Evolutionary conservation across 2,888 invertebrate species (phyloP), one percentile per base, ranked within the genome.

Genomic region (Lamproptera curius): DNA sequence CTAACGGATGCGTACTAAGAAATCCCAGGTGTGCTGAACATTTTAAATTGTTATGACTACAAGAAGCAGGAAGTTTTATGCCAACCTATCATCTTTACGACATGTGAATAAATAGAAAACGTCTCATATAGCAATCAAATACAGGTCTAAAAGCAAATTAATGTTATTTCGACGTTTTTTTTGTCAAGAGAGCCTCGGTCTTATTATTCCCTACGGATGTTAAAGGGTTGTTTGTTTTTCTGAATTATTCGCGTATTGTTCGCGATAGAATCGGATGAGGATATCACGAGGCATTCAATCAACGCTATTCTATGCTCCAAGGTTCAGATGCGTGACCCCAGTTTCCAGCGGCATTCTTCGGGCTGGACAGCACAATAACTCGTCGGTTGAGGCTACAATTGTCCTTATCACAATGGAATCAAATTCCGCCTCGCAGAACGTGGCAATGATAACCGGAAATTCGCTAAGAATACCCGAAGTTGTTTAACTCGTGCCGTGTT

Each of bases 361-460:
- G 70, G 61, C 56, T 58, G 66, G 85, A 85, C 85, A 85, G 76
- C 70, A 86, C 84, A 86, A 86, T 83, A 71, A 82, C 82, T 76
- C 65, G 59, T 58, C 44, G 56, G 57, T 56, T 48, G 54, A 47
- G 4, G 11, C 33, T 69, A 73, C 77, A 74, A 78, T 77, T 67
- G 70, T 54, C 47, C 53, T 63, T 80, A 84, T 85, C 83, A 81
- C 82, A 84, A 83, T 83, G 82, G 77, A 83, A 85, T 85, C 82
- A 70, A 61, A 58, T 57, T 61, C 63, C 65, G 65, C 59, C 63
- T 61, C 70, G 67, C 67, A 69, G 66, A 75, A 44, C 31, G 31
- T 26, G 8, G 6, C 35, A 44, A 36, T 39, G 40, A 44, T 50
- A 33, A 31, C 40, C 42, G 43, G 48, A 36, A 49, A 16, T 23